Percentiles rank a stretch among this genome's conserved stretches.
Conservation (phyloP, 2,797 vertebrate species). For the Bovichtus diacanthus region DNA sequence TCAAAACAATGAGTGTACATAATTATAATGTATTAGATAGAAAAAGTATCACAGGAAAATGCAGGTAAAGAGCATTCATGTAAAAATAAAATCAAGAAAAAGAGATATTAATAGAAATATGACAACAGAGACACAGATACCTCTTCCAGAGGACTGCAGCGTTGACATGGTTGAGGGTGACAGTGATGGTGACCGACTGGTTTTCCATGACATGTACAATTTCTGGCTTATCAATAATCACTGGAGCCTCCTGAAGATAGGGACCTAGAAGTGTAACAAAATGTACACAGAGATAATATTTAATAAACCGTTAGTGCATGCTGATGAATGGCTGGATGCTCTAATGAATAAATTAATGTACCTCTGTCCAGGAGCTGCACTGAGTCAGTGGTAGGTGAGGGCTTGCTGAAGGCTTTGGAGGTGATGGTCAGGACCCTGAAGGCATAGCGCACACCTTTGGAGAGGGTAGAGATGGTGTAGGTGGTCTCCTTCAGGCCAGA, state of each 20-base stretch:
- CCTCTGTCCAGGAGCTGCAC: slow-evolving; percentile 91
- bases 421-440: slow-evolving; percentile 95
- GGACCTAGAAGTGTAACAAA: slow-evolving; percentile 84
- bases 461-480: slow-evolving; percentile 88
- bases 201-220: slow-evolving; percentile 94
- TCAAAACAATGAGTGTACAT: neutral
- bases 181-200: slow-evolving; percentile 88
- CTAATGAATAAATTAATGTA: slow-evolving; percentile 56
- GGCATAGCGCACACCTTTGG: slow-evolving; percentile 90
- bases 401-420: slow-evolving; percentile 95
- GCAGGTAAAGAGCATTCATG: neutral
- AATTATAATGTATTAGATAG: neutral
- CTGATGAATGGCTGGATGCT: neutral
- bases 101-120: neutral
- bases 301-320: neutral
- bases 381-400: slow-evolving; percentile 89
- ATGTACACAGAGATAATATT: neutral
- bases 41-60: neutral
- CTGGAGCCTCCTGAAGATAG: slow-evolving; percentile 90
- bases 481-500: slow-evolving; percentile 88
- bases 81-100: neutral
- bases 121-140: slow-evolving; percentile 67
- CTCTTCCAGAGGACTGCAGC: slow-evolving; percentile 92
- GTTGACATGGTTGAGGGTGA: slow-evolving; percentile 95
- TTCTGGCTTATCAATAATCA: slow-evolving; percentile 93